Evolutionary conservation across 53 echinoderm and acorn worm species (phyloP).

Genomic region (Glandiceps talaboti): DNA sequence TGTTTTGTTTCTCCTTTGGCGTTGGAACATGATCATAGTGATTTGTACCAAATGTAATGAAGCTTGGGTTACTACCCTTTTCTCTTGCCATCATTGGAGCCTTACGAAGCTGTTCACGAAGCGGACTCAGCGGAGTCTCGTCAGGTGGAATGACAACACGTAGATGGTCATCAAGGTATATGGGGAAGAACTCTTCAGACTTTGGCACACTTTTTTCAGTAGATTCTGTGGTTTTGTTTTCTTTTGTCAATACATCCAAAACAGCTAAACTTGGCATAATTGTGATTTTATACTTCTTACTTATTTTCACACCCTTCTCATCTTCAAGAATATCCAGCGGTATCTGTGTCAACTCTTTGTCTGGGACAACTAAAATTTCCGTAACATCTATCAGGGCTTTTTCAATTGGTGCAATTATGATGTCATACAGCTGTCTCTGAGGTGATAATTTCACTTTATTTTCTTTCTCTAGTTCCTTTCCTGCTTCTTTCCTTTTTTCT

Average conservation of each 20-base stretch:
- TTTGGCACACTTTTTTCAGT: too few relatives aligned
- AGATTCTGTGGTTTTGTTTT: not conserved
- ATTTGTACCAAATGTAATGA: slow-evolving; percentile 62
- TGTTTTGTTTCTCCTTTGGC: slow-evolving; percentile 21
- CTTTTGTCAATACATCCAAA: not conserved
- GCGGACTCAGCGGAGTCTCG: slow-evolving; percentile 43
- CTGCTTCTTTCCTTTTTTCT: not conserved
- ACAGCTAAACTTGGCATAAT: slow-evolving; percentile 41
- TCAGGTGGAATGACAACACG: slow-evolving; percentile 66
- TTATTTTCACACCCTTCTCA: slow-evolving; percentile 12
- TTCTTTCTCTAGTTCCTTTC: not conserved
- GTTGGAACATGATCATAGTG: slow-evolving; percentile 18
- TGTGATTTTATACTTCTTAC: slow-evolving; percentile 31
- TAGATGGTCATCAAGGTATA: slow-evolving; percentile 68
- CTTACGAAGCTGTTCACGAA: slow-evolving; percentile 16
- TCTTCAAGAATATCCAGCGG: slow-evolving; percentile 59
- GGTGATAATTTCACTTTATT: not conserved
- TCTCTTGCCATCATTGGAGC: slow-evolving; percentile 58
- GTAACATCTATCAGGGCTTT: slow-evolving; percentile 4
- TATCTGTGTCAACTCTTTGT: slow-evolving; percentile 33
- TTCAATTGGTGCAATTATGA: slow-evolving; percentile 15
- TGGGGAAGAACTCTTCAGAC: slow-evolving; percentile 10
- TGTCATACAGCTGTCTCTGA: slow-evolving; percentile 5
- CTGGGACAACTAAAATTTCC: slow-evolving; percentile 45
- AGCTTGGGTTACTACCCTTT: slow-evolving; percentile 38